Conservation (phyloP, 2,797 vertebrate genomes). For the Coracias cyanogaster region DNA sequence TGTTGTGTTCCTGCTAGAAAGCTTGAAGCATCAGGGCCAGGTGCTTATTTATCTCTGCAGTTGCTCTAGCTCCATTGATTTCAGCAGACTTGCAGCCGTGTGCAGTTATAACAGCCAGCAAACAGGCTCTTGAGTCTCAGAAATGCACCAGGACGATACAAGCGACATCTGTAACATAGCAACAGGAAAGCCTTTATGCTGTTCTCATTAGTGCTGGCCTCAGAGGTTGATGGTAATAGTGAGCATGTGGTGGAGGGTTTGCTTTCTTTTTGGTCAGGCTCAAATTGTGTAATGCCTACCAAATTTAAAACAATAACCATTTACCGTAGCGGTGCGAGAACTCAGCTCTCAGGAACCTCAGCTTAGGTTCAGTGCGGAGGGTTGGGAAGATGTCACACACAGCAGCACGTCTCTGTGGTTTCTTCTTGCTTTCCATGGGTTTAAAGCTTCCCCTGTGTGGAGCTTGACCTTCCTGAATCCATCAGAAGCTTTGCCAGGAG, state of each 20-base stretch:
- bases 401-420: not conserved
- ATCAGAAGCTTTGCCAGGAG: not conserved
- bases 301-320: not conserved
- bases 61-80: not conserved
- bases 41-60: not conserved
- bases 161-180: conserved; percentile 17
- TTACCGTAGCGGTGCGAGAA: not conserved
- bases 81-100: not conserved
- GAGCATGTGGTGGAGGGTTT: not conserved
- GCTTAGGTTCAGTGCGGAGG: not conserved
- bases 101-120: not conserved
- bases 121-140: not conserved
- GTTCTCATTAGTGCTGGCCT: not conserved
- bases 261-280: not conserved
- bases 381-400: not conserved
- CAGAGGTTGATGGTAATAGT: not conserved
- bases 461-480: not conserved
- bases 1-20: not conserved
- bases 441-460: not conserved
- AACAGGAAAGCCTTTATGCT: not conserved
- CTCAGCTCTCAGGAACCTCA: not conserved
- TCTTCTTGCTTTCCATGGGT: not conserved
- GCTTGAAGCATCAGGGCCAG: not conserved
- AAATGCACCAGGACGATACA: not conserved
- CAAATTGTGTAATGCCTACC: not conserved